Base-by-base conservation (phyloP, 2,797 vertebrate genomes). In the Channallabes apus region DNA sequence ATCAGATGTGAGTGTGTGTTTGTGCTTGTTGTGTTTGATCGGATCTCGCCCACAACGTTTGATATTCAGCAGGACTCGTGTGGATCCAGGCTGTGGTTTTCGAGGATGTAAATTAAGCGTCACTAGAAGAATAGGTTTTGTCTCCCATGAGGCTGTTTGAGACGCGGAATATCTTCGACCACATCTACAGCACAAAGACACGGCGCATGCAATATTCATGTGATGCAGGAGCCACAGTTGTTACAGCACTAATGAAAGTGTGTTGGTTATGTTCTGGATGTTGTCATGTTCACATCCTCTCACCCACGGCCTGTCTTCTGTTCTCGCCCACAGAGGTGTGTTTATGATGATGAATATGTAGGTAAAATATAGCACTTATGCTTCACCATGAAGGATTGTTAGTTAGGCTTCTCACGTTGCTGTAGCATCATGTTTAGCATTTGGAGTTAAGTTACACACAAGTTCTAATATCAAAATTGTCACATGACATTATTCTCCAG, bases 41-140 rank as follows among this genome's bases (percentile, higher is more conserved):
- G 5, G 59, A 29, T 56, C 41, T 29, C 32, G 11, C 64, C 20
- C 61, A 6, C 27, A 2, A 22, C 11, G 62, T 84, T 84, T 68
- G 83, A 84, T 78, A 58, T 84, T 68, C 73, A 35, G 22, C 59
- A 58, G 62, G 61, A n/a, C 61, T n/a, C 2, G 20, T 18, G 6
- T 6, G 11, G 6, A 41, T 9, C 82, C 22, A 46, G 58, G 71
- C 82, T 38, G 35, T 5, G 58, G 51, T 83, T 61, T n/a, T 72
- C 77, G 29, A 29, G 17, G 18, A 54, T 67, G 71, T 32, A 56
- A 76, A 84, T 77, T 4, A 84, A 51, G 24, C n/a, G 0, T 29
- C 82, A 41, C 18, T 14, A 51, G 62, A 54, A 56, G 62, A 78
- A 58, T 0, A 22, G 73, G 62, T 51, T 78, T 78, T 59, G 83